Evolutionary conservation across 2,113 vertebrate species (phyloP), one percentile per base, ranked within the genome.

Genomic region (Rhabdomys dilectus): DNA sequence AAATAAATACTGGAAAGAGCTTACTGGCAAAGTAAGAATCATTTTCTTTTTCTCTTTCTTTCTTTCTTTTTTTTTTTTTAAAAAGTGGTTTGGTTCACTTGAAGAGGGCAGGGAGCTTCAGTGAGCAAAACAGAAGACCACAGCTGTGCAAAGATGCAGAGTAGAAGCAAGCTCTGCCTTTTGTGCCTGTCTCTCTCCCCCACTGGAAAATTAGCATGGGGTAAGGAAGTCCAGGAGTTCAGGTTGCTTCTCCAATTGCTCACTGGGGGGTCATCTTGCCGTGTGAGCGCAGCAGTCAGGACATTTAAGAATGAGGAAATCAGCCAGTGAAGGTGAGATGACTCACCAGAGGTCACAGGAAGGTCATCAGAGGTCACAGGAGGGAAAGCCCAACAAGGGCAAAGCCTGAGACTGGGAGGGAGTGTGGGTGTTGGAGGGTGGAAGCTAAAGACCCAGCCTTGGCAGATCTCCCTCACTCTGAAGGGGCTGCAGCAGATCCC

Each of bases 231-330:
- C 72, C 29, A 26, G 64, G 58, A 94, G 85, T 73, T 97, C 92
- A 64, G 0, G 26, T 24, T 77, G 64, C 92, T 91, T 97, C 97
- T 97, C 96, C 36, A 36, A 48, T 96, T 92, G 58, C 96, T 92
- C 70, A 39, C 85, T 72, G 73, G 53, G 77, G 94, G 76, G 68
- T 97, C 95, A 92, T 42, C 58, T 90, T 84, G 78, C 84, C 45
- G 39, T 1, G 26, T 56, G 51, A n/a, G n/a, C 1, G 51, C 1
- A 31, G 68, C 5, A 21, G 66, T 26, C 66, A 29, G 6, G 26
- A 26, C 81, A 56, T 77, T 90, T 64, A 81, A 75, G 75, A 66
- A 93, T 51, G 78, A 88, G 24, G 56, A 90, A 84, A 66, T 11
- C 68, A 76, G 89, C 53, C 84, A 60, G 51, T 93, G 48, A 89